Evolutionary conservation across 35 echinoderm and acorn worm genomes (phyloP).

Genomic region (Apostichopus japonicus): DNA sequence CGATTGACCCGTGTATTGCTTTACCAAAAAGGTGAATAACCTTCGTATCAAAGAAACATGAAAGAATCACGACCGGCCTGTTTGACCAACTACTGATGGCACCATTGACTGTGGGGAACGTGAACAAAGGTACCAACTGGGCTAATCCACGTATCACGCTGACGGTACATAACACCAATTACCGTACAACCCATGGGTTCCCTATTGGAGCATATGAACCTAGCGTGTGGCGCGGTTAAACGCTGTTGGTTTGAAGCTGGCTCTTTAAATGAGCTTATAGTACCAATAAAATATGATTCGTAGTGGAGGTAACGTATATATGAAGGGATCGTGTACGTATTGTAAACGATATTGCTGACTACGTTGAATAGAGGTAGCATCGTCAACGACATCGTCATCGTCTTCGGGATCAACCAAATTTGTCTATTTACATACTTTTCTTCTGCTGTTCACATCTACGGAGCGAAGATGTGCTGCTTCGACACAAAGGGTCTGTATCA

Average conservation of each 20-base stretch:
- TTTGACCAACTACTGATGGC: not conserved
- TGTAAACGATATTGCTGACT: no score
- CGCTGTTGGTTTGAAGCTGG: not conserved
- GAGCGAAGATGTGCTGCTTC: no score
- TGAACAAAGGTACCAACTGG: not conserved
- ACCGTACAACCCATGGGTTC: not conserved
- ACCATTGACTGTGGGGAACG: not conserved
- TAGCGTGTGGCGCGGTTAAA: not conserved
- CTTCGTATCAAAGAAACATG: not conserved
- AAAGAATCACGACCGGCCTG: not conserved
- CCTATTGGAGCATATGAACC: not conserved
- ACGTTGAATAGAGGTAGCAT: no score
- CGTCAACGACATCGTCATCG: no score
- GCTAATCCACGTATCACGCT: not conserved
- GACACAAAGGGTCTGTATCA: no score
- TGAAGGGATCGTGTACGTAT: no score
- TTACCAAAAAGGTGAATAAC: not conserved
- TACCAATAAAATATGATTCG: no score
- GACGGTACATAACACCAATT: not conserved
- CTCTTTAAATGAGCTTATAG: no score
- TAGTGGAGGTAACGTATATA: no score
- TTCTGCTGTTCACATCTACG: no score
- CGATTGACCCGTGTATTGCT: not conserved
- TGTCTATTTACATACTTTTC: no score
- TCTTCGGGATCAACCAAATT: no score